Evolutionary conservation across 2,797 vertebrate species (phyloP), one percentile per base, ranked within the genome.

Genomic region (Chiroxiphia lanceolata): DNA sequence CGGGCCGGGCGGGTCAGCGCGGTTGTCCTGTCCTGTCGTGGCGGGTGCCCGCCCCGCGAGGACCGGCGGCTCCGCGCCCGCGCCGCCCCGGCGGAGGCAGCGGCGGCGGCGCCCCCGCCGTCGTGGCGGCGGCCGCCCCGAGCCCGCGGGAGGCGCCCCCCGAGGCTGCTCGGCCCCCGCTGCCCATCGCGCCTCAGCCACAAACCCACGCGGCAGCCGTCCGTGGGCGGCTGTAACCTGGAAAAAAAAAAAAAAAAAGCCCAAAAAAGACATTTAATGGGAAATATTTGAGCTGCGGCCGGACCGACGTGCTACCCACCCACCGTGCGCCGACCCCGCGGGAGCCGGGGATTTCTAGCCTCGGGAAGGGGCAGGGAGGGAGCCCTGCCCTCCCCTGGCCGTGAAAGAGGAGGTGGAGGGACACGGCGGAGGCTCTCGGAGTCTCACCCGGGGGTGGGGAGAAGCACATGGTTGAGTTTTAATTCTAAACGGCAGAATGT

Each of bases 401-500:
- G 15, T 10, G 69, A 54, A 8, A 25, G 33, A 15, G 14, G 23
- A 17, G 53, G 42, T 4, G 60, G 64, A 11, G 5, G 61, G 64
- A 15, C 59, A 7, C 74, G 51, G 65, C 14, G 15, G 48, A 25
- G 87, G 34, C 40, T 53, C 31, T 29, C 29, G 44, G 81, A 31
- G 54, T 31, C 61, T 67, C 83, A 27, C n/a, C 87, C 67, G 67
- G 77, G 27, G 83, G 70, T 68, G 74, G 89, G 87, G 54, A 89
- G 91, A 45, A 92, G 91, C 95, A 95, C 95, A 95, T 95, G 93
- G 87, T 14, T 83, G 94, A 87, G 91, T 76, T 88, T 89, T 93
- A 92, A 94, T 93, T 91, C 80, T 60, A 72, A 94, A 91, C 60
- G 91, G 94, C 87, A 94, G 78, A 68, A 89, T 87, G 91, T 82